Conservation (phyloP, 2,888 invertebrate genomes). For the Alentia gelatinosa region DNA sequence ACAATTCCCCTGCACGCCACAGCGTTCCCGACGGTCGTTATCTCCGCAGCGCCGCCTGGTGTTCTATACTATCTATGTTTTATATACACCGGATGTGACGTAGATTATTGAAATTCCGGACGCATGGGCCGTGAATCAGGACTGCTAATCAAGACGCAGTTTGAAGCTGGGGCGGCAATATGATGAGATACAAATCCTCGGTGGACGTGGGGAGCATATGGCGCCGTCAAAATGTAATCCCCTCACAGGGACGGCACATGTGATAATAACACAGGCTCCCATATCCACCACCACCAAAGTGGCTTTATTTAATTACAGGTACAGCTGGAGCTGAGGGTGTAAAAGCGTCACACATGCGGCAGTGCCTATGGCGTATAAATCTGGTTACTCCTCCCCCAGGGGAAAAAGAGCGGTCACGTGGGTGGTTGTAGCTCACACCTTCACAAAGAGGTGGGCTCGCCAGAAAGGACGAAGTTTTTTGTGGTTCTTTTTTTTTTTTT, state of each 20-base stretch:
- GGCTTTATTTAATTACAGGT: constrained; percentile 2
- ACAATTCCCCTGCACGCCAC: neutral
- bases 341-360: neutral
- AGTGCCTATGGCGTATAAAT: neutral
- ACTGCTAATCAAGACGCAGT: neutral
- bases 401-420: neutral
- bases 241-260: neutral
- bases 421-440: neutral
- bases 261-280: neutral
- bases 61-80: neutral
- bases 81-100: neutral
- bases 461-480: too few relatives aligned
- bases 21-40: neutral
- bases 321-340: neutral
- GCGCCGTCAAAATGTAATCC: neutral
- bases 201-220: neutral
- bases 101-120: neutral
- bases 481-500: too few relatives aligned
- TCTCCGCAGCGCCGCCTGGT: neutral
- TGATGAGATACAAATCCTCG: neutral
- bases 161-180: neutral
- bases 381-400: neutral
- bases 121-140: neutral
- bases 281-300: neutral
- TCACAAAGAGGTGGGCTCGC: neutral